Percentiles rank a stretch among this genome's conserved stretches.
phyloP scores from a whole-genome alignment of 2,113 vertebrate genomes.

The Phrynosoma platyrhinos region DNA sequence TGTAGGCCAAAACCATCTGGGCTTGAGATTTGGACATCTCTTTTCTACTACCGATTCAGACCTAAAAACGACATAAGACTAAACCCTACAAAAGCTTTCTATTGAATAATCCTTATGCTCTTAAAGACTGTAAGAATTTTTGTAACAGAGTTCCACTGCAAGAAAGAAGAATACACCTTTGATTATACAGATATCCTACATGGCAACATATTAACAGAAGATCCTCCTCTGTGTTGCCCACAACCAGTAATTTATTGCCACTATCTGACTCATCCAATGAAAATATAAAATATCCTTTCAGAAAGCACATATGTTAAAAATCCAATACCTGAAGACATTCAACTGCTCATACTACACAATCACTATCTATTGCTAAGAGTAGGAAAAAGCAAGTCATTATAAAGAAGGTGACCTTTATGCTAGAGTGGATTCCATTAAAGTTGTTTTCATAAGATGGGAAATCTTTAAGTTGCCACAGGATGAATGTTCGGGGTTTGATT shows the following conservation, averaged over 20 bases:
- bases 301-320: not conserved
- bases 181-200: not conserved
- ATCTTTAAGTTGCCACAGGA: conserved; percentile 29
- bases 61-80: not conserved
- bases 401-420: conserved; percentile 57
- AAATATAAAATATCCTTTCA: conserved; percentile 13
- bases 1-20: not conserved
- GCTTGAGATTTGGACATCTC: not conserved
- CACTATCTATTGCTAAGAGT: conserved; percentile 27
- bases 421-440: conserved; percentile 46
- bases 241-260: not conserved
- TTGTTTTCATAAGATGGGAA: conserved; percentile 43
- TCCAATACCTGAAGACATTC: conserved; percentile 33
- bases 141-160: not conserved
- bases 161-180: not conserved
- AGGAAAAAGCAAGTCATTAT: conserved; percentile 34
- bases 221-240: not conserved
- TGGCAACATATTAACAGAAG: fast-evolving
- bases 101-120: not conserved
- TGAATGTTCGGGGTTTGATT: not conserved
- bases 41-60: not conserved
- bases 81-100: not conserved
- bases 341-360: conserved; percentile 18
- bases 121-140: conserved; percentile 5
- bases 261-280: conserved; percentile 3